A percentile compares a stretch with the other conserved stretches of the same genome.
Conservation (phyloP, 2,888 invertebrate genomes). For the Apamea monoglypha region DNA sequence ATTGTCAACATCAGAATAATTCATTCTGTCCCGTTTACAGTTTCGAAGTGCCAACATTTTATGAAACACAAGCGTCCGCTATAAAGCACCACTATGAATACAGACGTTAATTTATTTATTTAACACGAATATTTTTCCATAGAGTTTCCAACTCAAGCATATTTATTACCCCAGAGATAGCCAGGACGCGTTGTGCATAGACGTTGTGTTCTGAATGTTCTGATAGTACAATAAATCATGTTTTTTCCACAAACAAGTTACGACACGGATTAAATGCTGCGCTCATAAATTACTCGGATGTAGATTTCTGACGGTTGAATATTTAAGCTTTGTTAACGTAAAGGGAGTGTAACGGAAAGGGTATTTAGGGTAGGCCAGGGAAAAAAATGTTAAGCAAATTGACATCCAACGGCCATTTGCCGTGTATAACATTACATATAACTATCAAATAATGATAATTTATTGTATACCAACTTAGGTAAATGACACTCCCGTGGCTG, state of each 20-base stretch:
- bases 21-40: not conserved
- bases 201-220: slow-evolving; percentile 42
- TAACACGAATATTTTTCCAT: slow-evolving; percentile 43
- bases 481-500: too few relatives aligned
- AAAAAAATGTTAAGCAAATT: not conserved
- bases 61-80: not conserved
- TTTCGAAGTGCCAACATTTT: not conserved
- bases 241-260: slow-evolving; percentile 62
- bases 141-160: slow-evolving; percentile 39
- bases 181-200: slow-evolving; percentile 45
- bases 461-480: not conserved
- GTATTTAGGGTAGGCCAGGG: not conserved
- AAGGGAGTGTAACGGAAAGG: slow-evolving; percentile 8
- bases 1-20: too few relatives aligned
- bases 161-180: slow-evolving; percentile 59
- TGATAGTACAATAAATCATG: slow-evolving; percentile 57
- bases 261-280: slow-evolving; percentile 53
- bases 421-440: not conserved
- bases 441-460: not conserved
- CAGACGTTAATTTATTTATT: slow-evolving; percentile 51
- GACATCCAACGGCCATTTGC: not conserved
- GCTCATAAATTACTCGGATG: slow-evolving; percentile 51
- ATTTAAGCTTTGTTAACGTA: slow-evolving; percentile 39
- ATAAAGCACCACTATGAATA: slow-evolving; percentile 12
- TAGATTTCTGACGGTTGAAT: slow-evolving; percentile 41